Base-by-base conservation (phyloP, 2,797 vertebrate genomes). In the Sebastiscus albofasciatus region DNA sequence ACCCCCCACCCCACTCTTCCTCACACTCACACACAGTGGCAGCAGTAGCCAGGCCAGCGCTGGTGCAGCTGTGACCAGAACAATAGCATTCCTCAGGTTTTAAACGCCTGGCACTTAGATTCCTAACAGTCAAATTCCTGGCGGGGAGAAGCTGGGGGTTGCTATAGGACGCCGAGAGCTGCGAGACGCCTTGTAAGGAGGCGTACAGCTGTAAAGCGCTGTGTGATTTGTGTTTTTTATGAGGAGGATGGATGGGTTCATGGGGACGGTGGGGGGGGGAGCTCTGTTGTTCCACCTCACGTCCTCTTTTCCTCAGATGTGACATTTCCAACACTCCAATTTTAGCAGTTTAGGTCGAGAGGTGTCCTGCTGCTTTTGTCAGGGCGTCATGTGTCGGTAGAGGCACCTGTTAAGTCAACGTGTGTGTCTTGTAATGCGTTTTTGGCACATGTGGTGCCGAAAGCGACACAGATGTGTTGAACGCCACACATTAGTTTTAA, bases 81-180 rank as follows among this genome's bases (percentile, higher is more conserved):
- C 94, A 94, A 94, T 94, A 89, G 87, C 90, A 95, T 95, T 95
- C 94, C 91, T 94, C 84, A 49, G 90, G 85, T 90, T 90, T 89
- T 94, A 93, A 94, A 94, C 89, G 91, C 90, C 85, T 90, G 94
- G 91, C 91, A 92, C 92, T 94, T 92, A 92, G 92, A 95, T 95
- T 94, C 92, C 91, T 93, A 91, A 93, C 92, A 93, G 93, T 84
- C 83, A 85, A 87, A 94, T 92, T 93, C 90, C 91, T 88, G 85
- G 70, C 24, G 55, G 79, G 89, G 84, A 89, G 90, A 91, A 87
- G 85, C 85, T 46, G 87, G 89, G 91, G 87, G 88, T 93, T 92
- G 92, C 93, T 77, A 89, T 77, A 87, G 89, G 90, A 91, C 56
- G 79, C 84, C 1, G 26, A 34, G 81, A 90, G 86, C 86, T 71